These are phyloP conservation scores for Stenodera caucasica DNA, from an alignment of 2,888 invertebrate species.

Conservation along the genomic window DNA sequence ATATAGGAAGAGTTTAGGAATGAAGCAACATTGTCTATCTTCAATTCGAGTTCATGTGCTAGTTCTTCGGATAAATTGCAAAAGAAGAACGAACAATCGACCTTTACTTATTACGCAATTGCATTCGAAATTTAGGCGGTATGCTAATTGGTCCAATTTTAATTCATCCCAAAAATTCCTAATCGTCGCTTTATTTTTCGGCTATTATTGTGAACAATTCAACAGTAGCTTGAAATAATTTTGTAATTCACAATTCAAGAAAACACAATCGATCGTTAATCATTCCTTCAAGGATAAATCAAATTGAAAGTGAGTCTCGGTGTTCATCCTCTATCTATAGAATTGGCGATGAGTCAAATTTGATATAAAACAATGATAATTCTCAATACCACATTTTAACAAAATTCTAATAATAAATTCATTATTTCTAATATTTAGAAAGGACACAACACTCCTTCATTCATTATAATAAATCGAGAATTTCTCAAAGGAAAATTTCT, in stretches of 20 bases:
- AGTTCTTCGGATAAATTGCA: not conserved
- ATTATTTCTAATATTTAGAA: not conserved
- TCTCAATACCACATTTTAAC: not conserved
- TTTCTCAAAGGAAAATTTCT: no score
- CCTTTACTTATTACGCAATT: not conserved
- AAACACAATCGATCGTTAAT: not conserved
- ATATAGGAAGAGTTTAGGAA: not conserved
- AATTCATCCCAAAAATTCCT: not conserved
- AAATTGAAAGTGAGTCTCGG: not conserved
- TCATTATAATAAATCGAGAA: no score
- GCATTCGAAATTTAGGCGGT: not conserved
- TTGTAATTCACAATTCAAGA: not conserved
- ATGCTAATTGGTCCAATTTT: not conserved
- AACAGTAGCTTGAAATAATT: not conserved
- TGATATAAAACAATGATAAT: not conserved
- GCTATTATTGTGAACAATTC: not conserved
- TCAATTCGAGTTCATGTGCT: not conserved
- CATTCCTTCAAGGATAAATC: constrained; percentile 1
- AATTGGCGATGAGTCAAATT: constrained; percentile 6
- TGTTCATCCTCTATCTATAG: constrained; percentile 1
- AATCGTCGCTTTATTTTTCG: no score
- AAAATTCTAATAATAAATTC: not conserved
- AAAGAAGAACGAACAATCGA: constrained; percentile 3
- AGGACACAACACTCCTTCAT: not conserved
- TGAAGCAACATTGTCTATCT: not conserved